Base-by-base conservation (phyloP, 2,888 invertebrate genomes). In the Sphaerophoria taeniata region DNA sequence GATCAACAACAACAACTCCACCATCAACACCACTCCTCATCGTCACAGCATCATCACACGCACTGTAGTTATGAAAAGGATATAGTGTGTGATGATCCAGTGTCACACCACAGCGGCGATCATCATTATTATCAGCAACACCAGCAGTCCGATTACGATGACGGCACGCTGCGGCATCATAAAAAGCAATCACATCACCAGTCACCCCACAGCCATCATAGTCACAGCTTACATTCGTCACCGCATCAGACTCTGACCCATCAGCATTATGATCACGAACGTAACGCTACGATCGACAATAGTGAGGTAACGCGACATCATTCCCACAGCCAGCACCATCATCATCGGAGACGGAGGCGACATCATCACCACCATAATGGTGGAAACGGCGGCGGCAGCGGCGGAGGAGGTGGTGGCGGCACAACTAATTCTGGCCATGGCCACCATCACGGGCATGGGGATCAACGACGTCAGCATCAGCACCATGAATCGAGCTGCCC, bases 11-110 rank as follows among this genome's bases (percentile, higher is more conserved):
- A 87, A 55, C 88, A 87, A 33, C 82, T 83, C 47, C 84, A 85
- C n/a, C 87, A 78, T 87, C 90, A 89, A 87, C 90, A 90, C 87
- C 90, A 88, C 61, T 87, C 88, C 82, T 87, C 87, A 87, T 78
- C 87, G 88, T 87, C 88, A 89, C 88, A 89, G 75, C 88, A 89
- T 88, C 89, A 89, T 88, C 89, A 91, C 88, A 89, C 89, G 89
- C 92, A 91, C 88, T 91, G 90, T 90, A 91, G 91, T 89, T 91
- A 90, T 89, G 91, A 91, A 87, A 91, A 91, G 88, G 91, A 91
- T 88, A 89, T 90, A 88, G 91, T 91, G 89, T 91, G 91, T 90
- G 91, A 91, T 89, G 91, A 91, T 87, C 89, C 89, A 88, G 89
- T 89, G 87, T 89, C 88, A 88, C 89, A 90, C 87, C 89, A 88